Evolutionary conservation across 2,888 invertebrate species (phyloP).

Genomic region (Listrodromus nycthemerus): DNA sequence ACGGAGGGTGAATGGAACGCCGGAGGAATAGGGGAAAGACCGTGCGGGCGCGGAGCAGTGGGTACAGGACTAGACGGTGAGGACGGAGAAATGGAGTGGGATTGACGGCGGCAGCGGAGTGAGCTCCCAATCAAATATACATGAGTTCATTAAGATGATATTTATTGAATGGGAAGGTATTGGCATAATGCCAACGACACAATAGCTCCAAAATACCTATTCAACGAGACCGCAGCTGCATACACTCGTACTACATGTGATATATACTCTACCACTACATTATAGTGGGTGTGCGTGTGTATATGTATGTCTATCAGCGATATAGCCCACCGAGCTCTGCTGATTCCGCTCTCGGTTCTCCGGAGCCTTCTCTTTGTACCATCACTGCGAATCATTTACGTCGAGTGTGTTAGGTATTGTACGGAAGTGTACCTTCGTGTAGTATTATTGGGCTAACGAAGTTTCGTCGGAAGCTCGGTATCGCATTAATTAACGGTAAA

Average conservation of each 20-base stretch:
- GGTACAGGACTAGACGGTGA: constrained; percentile 42
- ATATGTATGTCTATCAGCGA: constrained; percentile 17
- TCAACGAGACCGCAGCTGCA: constrained; percentile 70
- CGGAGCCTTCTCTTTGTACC: constrained; percentile 37
- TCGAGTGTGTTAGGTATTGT: constrained; percentile 6
- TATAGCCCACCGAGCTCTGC: constrained; percentile 30
- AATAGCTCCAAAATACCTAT: constrained; percentile 79
- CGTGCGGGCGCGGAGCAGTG: background rate
- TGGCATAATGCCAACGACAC: constrained; percentile 78
- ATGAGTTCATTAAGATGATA: constrained; percentile 81
- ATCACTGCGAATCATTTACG: constrained; percentile 36
- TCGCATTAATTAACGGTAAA: background rate
- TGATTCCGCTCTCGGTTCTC: constrained; percentile 26
- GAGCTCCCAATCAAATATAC: constrained; percentile 78
- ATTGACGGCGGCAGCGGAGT: constrained; percentile 33
- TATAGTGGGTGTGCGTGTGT: constrained; percentile 34
- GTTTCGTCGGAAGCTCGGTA: background rate
- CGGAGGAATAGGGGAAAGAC: constrained; percentile 29
- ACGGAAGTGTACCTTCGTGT: background rate
- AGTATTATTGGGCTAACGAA: constrained; percentile 1
- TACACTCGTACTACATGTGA: constrained; percentile 51
- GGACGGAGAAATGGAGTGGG: constrained; percentile 29
- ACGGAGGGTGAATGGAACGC: constrained; percentile 43
- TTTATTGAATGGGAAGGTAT: constrained; percentile 79
- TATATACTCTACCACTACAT: constrained; percentile 53